phyloP scores from a whole-genome alignment of 64 coral and sea anemone species.

The Pocillopora verrucosa region DNA sequence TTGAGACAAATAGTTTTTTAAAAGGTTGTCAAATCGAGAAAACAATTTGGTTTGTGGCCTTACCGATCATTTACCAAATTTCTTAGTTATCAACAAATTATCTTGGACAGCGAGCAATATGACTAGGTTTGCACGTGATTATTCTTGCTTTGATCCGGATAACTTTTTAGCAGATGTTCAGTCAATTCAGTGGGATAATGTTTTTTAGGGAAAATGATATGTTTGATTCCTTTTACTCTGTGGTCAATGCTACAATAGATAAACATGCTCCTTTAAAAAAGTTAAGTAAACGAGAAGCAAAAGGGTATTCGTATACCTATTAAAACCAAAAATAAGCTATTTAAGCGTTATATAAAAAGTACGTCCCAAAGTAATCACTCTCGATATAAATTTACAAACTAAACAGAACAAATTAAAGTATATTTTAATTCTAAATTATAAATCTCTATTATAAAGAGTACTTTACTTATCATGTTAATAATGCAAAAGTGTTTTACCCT shows the following conservation, averaged over 20 bases:
- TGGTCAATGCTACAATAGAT: conserved; percentile 6
- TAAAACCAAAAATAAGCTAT: conserved; percentile 3
- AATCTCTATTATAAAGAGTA: conserved; percentile 9
- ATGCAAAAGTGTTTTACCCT: background rate
- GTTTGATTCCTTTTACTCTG: conserved; percentile 6
- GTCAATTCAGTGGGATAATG: background rate
- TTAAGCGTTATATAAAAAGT: background rate
- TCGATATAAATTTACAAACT: conserved; percentile 2
- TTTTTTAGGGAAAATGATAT: background rate
- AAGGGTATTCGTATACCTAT: conserved; percentile 8
- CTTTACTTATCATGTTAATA: conserved; percentile 9
- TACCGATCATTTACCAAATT: conserved; percentile 28
- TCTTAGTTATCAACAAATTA: background rate
- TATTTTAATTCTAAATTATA: conserved; percentile 1
- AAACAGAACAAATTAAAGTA: conserved; percentile 10
- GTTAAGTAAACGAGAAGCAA: conserved; percentile 16
- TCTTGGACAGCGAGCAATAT: background rate
- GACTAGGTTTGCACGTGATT: background rate
- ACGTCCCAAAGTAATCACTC: background rate
- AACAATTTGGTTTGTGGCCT: background rate
- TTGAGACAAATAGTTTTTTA: too few species aligned
- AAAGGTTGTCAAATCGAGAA: too few species aligned
- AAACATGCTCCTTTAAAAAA: conserved; percentile 34
- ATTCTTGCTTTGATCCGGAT: background rate
- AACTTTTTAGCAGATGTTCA: background rate